Base-by-base conservation (phyloP, 2,888 invertebrate genomes). In the Campopleginae sp. region DNA sequence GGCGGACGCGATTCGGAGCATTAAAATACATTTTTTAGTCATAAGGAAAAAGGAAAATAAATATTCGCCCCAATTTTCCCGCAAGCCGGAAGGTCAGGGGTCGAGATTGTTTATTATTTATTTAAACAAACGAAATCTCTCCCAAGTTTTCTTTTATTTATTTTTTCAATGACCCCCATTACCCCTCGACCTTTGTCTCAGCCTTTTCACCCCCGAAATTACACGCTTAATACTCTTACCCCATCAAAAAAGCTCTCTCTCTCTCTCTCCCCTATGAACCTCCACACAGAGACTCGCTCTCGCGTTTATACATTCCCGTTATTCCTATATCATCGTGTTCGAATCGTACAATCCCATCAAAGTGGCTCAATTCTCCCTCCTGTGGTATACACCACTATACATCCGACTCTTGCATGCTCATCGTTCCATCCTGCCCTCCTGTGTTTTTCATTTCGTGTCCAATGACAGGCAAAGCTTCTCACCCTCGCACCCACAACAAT, bases 331-430 rank as follows among this genome's bases (percentile, higher is more conserved):
- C 33, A 42, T 14, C 68, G 78, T 58, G 78, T 33, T 38, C 44
- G 8, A 23, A 81, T 46, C 63, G 63, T 82, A 82, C 85, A 82
- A 82, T 85, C 82, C 63, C 48, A 44, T 48, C 66, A 51, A 76
- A 80, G 83, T 80, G 74, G 76, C 68, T 77, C 54, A 63, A 68
- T 76, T 84, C 68, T 85, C 68, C 74, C 54, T 54, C 38, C 6
- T 38, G 38, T 7, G 38, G 38, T 38, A 38, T 38, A 27, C 23
- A 38, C 19, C 54, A 33, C 27, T 23, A 23, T 51, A 48, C 31
- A 38, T 66, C 33, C 72, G 19, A 66, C 61, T 65, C 71, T 65
- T n/a, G n/a, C n/a, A n/a, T n/a, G n/a, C 63, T 31, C 48, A 54
- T 38, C 63, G 23, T 31, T 38, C 6, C 10, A 7, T 38, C 14